These are phyloP conservation scores for Streptopelia turtur DNA, from an alignment of 2,797 vertebrate genomes.

Conservation along the genomic window DNA sequence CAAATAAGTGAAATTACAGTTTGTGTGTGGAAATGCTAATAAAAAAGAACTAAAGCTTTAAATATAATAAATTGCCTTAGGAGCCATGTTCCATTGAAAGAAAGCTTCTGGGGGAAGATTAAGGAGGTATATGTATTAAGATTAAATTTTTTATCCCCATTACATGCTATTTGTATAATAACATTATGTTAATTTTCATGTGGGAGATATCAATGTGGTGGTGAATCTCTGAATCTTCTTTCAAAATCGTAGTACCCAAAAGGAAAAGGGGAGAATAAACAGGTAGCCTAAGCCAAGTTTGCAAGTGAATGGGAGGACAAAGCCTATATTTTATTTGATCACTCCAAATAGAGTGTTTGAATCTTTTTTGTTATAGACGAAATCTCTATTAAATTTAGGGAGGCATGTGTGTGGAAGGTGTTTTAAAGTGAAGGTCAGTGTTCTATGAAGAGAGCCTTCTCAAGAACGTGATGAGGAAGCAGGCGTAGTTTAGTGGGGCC, in stretches of 20 bases:
- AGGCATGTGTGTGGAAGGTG: background rate
- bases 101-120: background rate
- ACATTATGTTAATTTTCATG: background rate
- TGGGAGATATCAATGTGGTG: background rate
- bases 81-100: background rate
- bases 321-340: background rate
- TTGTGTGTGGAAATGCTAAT: background rate
- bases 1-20: background rate
- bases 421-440: background rate
- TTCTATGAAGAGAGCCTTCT: background rate
- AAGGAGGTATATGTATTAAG: background rate
- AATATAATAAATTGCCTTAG: background rate
- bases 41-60: constrained; percentile 13
- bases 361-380: background rate
- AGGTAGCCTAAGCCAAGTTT: background rate
- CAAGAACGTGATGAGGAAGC: background rate
- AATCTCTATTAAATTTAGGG: background rate
- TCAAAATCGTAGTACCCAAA: background rate
- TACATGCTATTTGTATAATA: background rate
- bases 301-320: background rate
- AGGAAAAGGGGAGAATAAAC: background rate
- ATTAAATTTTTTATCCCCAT: background rate
- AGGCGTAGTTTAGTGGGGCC: background rate
- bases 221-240: background rate
- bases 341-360: background rate